Percentiles rank a stretch among this genome's conserved stretches.
Evolutionary conservation across 1,140 invertebrate species (phyloP).

Genomic region (Orius laevigatus): DNA sequence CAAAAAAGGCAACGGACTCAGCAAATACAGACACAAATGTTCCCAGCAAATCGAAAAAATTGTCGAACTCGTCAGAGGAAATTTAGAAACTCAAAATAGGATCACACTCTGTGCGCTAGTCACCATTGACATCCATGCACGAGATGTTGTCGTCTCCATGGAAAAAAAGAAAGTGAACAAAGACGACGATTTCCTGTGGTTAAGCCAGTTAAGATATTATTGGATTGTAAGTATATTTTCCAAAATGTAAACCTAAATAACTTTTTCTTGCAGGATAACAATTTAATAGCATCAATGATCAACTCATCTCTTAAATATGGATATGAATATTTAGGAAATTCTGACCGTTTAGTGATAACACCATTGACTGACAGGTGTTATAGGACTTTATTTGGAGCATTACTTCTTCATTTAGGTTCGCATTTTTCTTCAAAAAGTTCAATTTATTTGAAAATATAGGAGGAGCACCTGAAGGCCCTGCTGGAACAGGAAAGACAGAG

Average conservation of each 20-base stretch:
- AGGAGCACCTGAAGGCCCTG: conserved; percentile 86
- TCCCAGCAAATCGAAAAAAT: conserved; percentile 65
- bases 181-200: conserved; percentile 79
- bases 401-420: conserved; percentile 57
- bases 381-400: conserved; percentile 76
- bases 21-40: conserved; percentile 37
- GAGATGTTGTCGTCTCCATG: conserved; percentile 65
- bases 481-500: conserved; percentile 91
- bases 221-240: conserved; percentile 52
- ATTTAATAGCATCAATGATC: conserved; percentile 76
- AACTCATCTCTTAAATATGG: conserved; percentile 80
- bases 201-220: conserved; percentile 84
- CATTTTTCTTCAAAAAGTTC: conserved; percentile 10
- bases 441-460: conserved; percentile 26
- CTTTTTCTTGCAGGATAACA: conserved; percentile 28
- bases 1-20: conserved; percentile 32
- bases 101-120: conserved; percentile 78
- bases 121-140: conserved; percentile 81
- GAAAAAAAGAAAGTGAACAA: conserved; percentile 46
- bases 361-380: conserved; percentile 83
- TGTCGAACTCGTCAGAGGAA: conserved; percentile 70
- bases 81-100: conserved; percentile 72
- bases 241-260: conserved; percentile 25
- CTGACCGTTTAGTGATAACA: conserved; percentile 70
- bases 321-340: conserved; percentile 89